These are phyloP conservation scores for Ridgeia piscesae DNA, from an alignment of 1,140 invertebrate genomes.

Conservation along the genomic window DNA sequence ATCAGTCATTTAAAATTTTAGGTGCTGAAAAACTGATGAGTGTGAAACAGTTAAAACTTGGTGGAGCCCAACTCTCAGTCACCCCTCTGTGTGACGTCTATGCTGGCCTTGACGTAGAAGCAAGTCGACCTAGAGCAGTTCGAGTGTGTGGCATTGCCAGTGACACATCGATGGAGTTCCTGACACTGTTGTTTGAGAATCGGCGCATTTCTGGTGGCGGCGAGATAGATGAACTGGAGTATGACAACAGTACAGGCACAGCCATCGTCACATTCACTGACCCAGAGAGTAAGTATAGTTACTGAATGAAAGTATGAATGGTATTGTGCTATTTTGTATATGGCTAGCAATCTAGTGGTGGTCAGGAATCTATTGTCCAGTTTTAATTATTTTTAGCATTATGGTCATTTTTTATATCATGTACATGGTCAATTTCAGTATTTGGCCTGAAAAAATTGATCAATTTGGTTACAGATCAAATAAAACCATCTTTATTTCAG, in stretches of 20 bases:
- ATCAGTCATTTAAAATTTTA: not conserved
- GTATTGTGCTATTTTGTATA: not conserved
- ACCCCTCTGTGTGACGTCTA: not conserved
- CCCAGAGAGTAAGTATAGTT: constrained; percentile 9
- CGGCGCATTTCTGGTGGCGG: not conserved
- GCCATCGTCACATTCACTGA: constrained; percentile 13
- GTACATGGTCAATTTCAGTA: too few relatives aligned
- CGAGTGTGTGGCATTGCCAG: constrained; percentile 3
- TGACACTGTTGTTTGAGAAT: constrained; percentile 18
- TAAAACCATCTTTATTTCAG: too few relatives aligned
- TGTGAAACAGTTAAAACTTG: not conserved
- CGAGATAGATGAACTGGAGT: not conserved
- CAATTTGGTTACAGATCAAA: too few relatives aligned
- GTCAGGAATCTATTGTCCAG: too few relatives aligned
- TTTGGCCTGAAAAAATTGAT: too few relatives aligned
- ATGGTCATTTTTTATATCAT: too few relatives aligned
- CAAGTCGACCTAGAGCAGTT: not conserved
- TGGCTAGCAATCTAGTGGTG: too few relatives aligned
- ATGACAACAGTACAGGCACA: not conserved
- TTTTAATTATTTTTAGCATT: too few relatives aligned
- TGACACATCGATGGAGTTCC: not conserved
- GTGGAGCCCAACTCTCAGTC: not conserved
- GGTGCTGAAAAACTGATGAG: not conserved
- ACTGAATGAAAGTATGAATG: not conserved
- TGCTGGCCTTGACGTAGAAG: not conserved